Percentiles rank a stretch among this genome's conserved stretches.
phyloP scores from a whole-genome alignment of 2,888 invertebrate genomes.

The Phengaris alcon region DNA sequence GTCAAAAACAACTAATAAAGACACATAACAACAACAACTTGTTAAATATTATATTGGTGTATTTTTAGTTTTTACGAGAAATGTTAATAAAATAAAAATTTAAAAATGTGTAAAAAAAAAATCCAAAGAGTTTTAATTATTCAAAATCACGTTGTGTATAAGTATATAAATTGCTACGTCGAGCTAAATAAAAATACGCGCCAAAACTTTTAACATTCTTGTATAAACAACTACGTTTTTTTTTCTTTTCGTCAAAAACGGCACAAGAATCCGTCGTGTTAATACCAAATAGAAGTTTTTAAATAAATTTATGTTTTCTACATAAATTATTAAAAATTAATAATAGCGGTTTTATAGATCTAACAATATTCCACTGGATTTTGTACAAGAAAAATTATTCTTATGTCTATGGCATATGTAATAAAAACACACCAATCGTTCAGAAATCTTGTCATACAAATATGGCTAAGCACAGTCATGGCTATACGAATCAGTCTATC shows the following conservation, averaged over 20 bases:
- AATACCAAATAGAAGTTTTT: background rate
- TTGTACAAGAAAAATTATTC: slow-evolving; percentile 12
- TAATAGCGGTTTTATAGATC: background rate
- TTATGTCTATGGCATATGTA: slow-evolving; percentile 3
- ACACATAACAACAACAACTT: slow-evolving; percentile 73
- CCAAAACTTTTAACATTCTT: background rate
- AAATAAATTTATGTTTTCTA: slow-evolving; percentile 17
- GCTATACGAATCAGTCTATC: slow-evolving; percentile 74
- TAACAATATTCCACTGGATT: slow-evolving; percentile 5
- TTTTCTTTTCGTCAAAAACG: slow-evolving; percentile 15
- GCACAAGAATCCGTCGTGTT: slow-evolving; percentile 8
- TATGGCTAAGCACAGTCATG: slow-evolving; percentile 59
- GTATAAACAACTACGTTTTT: slow-evolving; percentile 7
- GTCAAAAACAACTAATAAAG: slow-evolving; percentile 67
- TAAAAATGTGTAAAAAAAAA: background rate
- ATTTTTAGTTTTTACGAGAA: slow-evolving; percentile 21
- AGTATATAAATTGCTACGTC: background rate
- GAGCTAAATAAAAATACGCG: background rate
- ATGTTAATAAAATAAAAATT: background rate
- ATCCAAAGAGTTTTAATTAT: background rate
- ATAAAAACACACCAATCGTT: slow-evolving; percentile 26
- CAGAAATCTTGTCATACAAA: slow-evolving; percentile 44
- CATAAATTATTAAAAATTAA: slow-evolving; percentile 12
- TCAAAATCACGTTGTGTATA: background rate
- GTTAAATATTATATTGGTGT: slow-evolving; percentile 33